These are phyloP conservation scores for Myiozetetes cayanensis DNA, from an alignment of 2,113 vertebrate species.

Conservation along the genomic window DNA sequence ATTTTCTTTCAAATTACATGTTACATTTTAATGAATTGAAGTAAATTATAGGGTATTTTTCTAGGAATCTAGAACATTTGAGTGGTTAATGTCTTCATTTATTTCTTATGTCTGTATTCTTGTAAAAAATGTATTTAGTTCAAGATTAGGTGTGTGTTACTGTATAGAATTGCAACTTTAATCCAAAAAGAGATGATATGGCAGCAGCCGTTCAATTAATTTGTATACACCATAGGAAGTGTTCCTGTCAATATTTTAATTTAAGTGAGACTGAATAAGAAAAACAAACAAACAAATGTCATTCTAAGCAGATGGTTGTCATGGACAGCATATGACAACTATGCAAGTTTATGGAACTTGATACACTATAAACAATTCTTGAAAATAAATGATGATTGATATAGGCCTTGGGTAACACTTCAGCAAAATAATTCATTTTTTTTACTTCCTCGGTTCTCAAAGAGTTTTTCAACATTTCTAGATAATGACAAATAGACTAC, in stretches of 20 bases:
- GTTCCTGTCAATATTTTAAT: constrained; percentile 61
- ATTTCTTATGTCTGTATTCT: not conserved
- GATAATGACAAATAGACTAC: not conserved
- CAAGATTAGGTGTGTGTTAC: not conserved
- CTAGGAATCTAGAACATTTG: not conserved
- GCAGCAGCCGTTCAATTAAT: constrained; percentile 3
- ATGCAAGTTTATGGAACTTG: not conserved
- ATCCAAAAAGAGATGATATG: not conserved
- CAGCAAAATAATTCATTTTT: not conserved
- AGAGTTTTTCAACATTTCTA: not conserved
- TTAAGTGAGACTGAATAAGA: constrained; percentile 8
- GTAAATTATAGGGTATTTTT: not conserved
- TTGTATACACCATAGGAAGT: not conserved
- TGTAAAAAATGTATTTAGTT: not conserved
- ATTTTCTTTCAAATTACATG: not conserved
- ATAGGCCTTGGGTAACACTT: not conserved
- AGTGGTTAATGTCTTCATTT: not conserved
- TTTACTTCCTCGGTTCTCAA: not conserved
- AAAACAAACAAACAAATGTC: not conserved
- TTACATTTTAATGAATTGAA: not conserved
- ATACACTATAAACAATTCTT: not conserved
- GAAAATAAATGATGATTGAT: not conserved
- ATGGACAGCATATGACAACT: constrained; percentile 20
- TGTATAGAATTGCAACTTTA: not conserved
- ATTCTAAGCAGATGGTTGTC: constrained; percentile 55